A percentile compares a stretch with the other conserved stretches of the same genome.
Evolutionary conservation across 2,113 vertebrate species (phyloP).

Genomic region (Phoxinus phoxinus): DNA sequence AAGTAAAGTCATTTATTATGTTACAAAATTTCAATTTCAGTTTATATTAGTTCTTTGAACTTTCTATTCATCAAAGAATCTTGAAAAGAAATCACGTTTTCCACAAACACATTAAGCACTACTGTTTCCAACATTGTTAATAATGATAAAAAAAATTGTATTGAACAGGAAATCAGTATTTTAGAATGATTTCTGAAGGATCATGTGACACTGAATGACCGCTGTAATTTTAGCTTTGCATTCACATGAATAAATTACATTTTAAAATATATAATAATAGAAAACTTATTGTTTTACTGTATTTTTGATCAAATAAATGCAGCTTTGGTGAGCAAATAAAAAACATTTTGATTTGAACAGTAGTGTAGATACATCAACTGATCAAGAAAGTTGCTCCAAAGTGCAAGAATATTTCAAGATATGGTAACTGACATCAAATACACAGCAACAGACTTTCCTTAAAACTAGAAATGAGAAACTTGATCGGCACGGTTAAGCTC

Average conservation of each 20-base stretch:
- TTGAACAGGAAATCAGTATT: background rate
- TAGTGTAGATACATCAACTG: background rate
- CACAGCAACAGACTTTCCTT: background rate
- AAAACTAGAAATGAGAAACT: background rate
- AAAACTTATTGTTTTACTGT: background rate
- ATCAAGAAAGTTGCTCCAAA: background rate
- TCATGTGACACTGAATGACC: background rate
- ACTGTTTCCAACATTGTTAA: background rate
- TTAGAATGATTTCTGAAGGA: background rate
- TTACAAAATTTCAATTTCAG: too few species aligned
- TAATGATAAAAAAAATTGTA: background rate
- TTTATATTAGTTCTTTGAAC: too few species aligned
- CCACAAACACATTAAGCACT: too few species aligned
- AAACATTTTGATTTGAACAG: too few species aligned
- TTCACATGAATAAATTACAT: background rate
- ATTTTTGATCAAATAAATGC: background rate
- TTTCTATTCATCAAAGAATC: too few species aligned
- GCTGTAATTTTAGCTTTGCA: background rate
- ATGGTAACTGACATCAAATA: background rate
- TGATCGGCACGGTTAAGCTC: conserved; percentile 2
- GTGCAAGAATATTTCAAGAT: background rate
- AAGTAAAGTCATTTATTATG: too few species aligned
- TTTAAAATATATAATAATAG: background rate
- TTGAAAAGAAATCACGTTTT: too few species aligned
- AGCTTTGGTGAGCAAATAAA: background rate